Base-by-base conservation (phyloP, 2,888 invertebrate genomes). In the Hesperia comma region DNA sequence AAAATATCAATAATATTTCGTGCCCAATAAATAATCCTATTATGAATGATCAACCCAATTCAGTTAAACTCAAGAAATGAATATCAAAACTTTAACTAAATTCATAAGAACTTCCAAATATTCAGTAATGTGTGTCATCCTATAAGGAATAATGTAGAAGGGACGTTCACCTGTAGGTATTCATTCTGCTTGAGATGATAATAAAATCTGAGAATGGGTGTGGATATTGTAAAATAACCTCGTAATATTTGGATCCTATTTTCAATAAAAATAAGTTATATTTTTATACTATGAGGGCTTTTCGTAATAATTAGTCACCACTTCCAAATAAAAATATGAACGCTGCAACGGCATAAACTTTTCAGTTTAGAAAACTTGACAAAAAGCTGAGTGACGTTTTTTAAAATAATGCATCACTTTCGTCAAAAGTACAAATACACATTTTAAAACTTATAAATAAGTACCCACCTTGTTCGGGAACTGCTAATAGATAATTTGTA, bases 401-500 rank as follows among this genome's bases (percentile, higher is more conserved):
- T 10, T 10, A 12, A 7, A 37, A 12, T 37, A 8, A 12, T 37
- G 12, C 10, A 12, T 10, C 1, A 37, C 12, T 37, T 37, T 37
- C 12, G 2, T 26, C 26, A 26, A 8, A 37, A 37, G 10, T 37
- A 17, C 17, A 46, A 2, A 17, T 46, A 7, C 1, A 54, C 6
- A 10, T 40, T 15, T 14, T 51, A 41, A 56, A 63, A 51, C 21
- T 51, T 21, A 51, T 14, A 14, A 10, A 17, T 33, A 37, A 41
- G 40, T 51, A 60, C 41, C 32, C 33, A 66, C 46, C 53, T 60
- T 46, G 32, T 66, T 60, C 60, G 33, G 54, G 14, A 60, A 17
- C 43, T 17, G 54, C 46, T 26, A 15, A 37, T 62, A 63, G 19
- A 58, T 60, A 54, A 67, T 66, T 64, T 41, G 49, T 67, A 61